Percentiles rank a stretch among this genome's conserved stretches.
Evolutionary conservation across 1,140 invertebrate species (phyloP).

Genomic region (Drosophila tsacasi): DNA sequence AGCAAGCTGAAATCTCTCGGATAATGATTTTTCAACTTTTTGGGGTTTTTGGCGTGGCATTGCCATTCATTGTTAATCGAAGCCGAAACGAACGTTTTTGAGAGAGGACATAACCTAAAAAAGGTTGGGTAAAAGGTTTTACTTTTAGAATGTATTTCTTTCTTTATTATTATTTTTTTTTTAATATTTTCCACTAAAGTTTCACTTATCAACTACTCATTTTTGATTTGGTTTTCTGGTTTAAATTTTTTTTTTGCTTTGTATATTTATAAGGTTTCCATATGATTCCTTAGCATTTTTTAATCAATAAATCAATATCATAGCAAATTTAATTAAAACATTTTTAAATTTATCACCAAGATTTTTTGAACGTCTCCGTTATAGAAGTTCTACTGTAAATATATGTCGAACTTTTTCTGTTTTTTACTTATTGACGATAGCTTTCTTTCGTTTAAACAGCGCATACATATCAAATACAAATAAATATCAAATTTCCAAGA

Average conservation of each 20-base stretch:
- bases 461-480: too few relatives aligned
- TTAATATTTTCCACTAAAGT: neutral
- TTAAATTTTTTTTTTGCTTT: neutral
- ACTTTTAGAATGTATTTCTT: neutral
- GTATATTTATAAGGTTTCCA: neutral
- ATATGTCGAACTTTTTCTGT: too few relatives aligned
- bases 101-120: neutral
- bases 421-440: too few relatives aligned
- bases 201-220: neutral
- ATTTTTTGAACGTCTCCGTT: too few relatives aligned
- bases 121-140: neutral
- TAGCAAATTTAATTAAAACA: neutral
- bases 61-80: neutral
- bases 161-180: neutral
- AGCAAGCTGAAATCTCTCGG: conserved; percentile 21
- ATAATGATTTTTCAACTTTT: conserved; percentile 49
- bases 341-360: too few relatives aligned
- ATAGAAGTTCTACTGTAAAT: too few relatives aligned
- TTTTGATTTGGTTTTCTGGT: neutral
- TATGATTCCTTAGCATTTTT: too few relatives aligned
- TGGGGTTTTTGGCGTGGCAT: neutral
- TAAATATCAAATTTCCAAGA: too few relatives aligned
- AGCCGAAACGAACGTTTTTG: conserved; percentile 1
- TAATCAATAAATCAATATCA: neutral
- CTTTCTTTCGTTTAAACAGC: too few relatives aligned